Base-by-base conservation (phyloP, 2,113 vertebrate genomes). In the Rhadina sibilatrix region DNA sequence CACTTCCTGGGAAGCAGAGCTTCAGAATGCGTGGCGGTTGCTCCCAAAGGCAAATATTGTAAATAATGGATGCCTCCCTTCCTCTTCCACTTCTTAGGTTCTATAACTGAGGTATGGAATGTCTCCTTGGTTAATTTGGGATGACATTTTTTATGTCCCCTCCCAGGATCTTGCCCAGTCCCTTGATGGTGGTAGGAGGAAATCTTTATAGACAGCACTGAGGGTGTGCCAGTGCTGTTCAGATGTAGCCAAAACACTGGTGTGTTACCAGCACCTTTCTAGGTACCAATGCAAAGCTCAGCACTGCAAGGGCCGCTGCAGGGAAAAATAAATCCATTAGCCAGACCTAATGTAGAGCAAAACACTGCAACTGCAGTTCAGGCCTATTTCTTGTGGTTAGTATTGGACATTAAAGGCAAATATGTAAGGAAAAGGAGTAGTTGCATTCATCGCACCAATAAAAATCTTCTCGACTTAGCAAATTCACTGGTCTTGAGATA, bases 1-100 rank as follows among this genome's bases (percentile, higher is more conserved):
- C 7, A 19, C 35, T 49, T 80, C 35, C 35, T 27, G 42, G 40
- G 49, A 40, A 47, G 65, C n/a, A 30, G 57, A 47, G 35, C 30
- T 64, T 88, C 31, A 49, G 31, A 35, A 10, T 31, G 9, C 14
- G 3, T 31, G 31, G 3, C 0, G 0, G 9, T 31, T 80, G 31
- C 24, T 42, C 17, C 65, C 31, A 35, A 78, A 70, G 15, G 28
- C 47, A 47, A 18, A 42, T 35, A 22, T 6, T 54, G 30, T 49
- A 64, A 69, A 69, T 52, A 37, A 49, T 0, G 0, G 35, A 49
- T 56, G 17, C 35, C 11, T 71, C 7, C n/a, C 24, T 63, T 71
- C 25, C 9, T 49, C 14, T 16, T 54, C 30, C 35, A 18, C 42
- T 49, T 64, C 25, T 56, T 56, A 71, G 31, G 19, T 49, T 49